Base-by-base conservation (phyloP, 2,797 vertebrate species). In the Rhinella marina region DNA sequence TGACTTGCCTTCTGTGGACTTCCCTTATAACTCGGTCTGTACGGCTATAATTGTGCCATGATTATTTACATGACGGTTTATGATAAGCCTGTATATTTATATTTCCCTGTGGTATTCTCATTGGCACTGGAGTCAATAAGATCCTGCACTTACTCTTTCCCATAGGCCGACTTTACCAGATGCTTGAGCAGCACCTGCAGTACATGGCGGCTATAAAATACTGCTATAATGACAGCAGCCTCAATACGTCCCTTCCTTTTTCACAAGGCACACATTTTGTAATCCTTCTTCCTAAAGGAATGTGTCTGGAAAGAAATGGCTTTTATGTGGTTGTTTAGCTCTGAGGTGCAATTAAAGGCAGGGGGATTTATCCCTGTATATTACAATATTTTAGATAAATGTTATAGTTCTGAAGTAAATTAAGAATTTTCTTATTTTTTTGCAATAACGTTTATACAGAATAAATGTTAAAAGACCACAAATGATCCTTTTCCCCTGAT, bases 111-210 rank as follows among this genome's bases (percentile, higher is more conserved):
- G 41, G 79, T 82, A 32, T 64, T 61, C 56, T 82, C 54, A 41
- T 56, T 61, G 25, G 86, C 79, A 11, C 68, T 32, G 70, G 59
- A 82, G 80, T 77, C 70, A 76, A 29, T 87, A 82, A 29, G 68
- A 81, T 59, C 54, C 57, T 61, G 56, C 80, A 32, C 59, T 87
- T 82, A 23, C 23, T 54, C 64, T 87, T 82, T 80, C 86, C 80
- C 25, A 73, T 56, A 77, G 86, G 80, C 68, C 52, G 56, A 87
- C 19, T 82, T 64, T 76, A 76, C 86, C 80, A 82, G 86, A 82
- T 87, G 86, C 86, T 77, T 16, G 29, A 64, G n/a, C 59, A 82
- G 23, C 54, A 87, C 86, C 79, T 87, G 86, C 86, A 87, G 80
- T 77, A 76, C 14, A 14, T 54, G 2, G 61, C 56, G 72, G 70